Evolutionary conservation across 1,140 invertebrate genomes (phyloP), one percentile per base, ranked within the genome.

Genomic region (Yoshiicerus persimilis): DNA sequence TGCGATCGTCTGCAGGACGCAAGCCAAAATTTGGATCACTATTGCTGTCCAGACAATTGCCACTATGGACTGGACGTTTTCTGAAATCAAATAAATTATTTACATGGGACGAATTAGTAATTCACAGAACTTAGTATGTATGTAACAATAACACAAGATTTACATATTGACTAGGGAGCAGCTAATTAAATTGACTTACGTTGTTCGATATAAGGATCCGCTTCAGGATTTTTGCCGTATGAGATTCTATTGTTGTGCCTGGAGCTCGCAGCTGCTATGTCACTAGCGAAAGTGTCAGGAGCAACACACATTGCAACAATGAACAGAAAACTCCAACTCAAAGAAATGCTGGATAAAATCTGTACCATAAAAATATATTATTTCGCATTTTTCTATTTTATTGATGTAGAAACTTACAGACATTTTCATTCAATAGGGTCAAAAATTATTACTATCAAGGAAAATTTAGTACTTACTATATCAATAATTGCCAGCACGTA

Each of bases 1-100:
- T 41, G 87, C 87, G 16, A 88, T 34, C 27, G 84, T 88, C 62
- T 88, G 87, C 10, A 88, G 30, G 27, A 86, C 16, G 10, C 10
- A 64, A 6, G 38, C 36, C 27, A 86, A 86, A 11, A 23, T 56
- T 11, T 39, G 56, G 9, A 88, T 41, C 25, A 83, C 84, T 30
- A 84, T 27, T 20, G 84, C 27, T 13, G 80, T 39, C 84, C 84
- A 86, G 39, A 88, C 47, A n/a, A 88, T 27, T 32, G 39, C 34
- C 16, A 85, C 80, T 20, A 66, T 23, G 2, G 64, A 38, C 23
- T 84, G 38, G 38, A 70, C 30, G 10, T 70, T 27, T 11, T 38
- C 83, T 84, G 39, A 13, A 84, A 56, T 9, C 8, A 4, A 56
- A 56, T 23, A 16, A 1, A 32, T 38, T 9, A 3, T 27, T 41